Evolutionary conservation across 2,888 invertebrate genomes (phyloP).

Genomic region (Adelognathus sp.): DNA sequence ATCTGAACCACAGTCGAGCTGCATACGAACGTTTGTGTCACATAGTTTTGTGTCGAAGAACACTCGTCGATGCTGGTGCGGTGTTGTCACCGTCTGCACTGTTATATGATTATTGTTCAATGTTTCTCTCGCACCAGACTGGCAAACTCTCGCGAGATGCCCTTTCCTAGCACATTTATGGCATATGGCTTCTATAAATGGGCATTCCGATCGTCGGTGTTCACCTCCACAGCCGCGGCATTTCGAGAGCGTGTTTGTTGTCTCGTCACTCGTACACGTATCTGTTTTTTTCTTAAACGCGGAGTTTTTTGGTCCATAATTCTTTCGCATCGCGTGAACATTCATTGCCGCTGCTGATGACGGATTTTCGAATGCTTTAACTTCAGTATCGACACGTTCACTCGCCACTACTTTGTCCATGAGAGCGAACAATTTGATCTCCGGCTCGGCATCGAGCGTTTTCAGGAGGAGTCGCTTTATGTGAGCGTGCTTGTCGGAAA

Average conservation of each 20-base stretch:
- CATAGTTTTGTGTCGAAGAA: slow-evolving; percentile 6
- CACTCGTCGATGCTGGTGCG: slow-evolving; percentile 14
- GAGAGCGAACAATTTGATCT: slow-evolving; percentile 21
- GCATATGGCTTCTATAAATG: slow-evolving; percentile 15
- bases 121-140: slow-evolving; percentile 10
- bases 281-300: slow-evolving; percentile 28
- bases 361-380: slow-evolving; percentile 36
- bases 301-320: not conserved
- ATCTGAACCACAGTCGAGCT: slow-evolving; percentile 44
- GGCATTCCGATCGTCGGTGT: slow-evolving; percentile 41
- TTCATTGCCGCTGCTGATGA: slow-evolving; percentile 23
- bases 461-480: slow-evolving; percentile 21
- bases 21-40: slow-evolving; percentile 5
- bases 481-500: slow-evolving; percentile 34
- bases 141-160: slow-evolving; percentile 36
- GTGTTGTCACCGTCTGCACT: slow-evolving; percentile 13
- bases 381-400: slow-evolving; percentile 34
- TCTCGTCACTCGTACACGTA: not conserved
- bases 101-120: slow-evolving; percentile 8
- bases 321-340: slow-evolving; percentile 18
- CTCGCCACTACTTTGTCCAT: slow-evolving; percentile 32
- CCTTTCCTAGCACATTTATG: slow-evolving; percentile 35
- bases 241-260: not conserved
- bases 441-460: slow-evolving; percentile 35
- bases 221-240: slow-evolving; percentile 33